Conservation (phyloP, 2,888 invertebrate species). For the Trypoxylon attenuatum region DNA sequence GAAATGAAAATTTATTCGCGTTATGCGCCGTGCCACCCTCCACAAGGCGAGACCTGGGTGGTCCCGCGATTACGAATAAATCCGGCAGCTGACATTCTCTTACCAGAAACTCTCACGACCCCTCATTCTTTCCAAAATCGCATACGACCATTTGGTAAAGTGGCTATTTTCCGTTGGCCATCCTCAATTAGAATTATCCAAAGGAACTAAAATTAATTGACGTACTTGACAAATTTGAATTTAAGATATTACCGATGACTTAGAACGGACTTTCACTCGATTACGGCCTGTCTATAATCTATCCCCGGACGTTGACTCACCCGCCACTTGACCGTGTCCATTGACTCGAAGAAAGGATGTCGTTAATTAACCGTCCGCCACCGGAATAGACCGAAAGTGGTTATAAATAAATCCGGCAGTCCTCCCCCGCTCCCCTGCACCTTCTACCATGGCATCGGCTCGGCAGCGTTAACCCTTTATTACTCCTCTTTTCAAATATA, state of each 20-base stretch:
- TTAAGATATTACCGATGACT: too few species aligned
- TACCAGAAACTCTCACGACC: neutral
- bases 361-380: slow-evolving; percentile 12
- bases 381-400: neutral
- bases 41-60: slow-evolving; percentile 20
- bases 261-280: too few species aligned
- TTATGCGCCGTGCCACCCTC: slow-evolving; percentile 24
- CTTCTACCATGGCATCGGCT: neutral
- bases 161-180: too few species aligned
- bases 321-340: neutral
- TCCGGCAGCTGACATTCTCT: slow-evolving; percentile 35
- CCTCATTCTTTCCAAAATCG: neutral
- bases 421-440: neutral
- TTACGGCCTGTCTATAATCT: too few species aligned
- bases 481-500: neutral
- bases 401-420: neutral
- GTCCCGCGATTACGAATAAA: slow-evolving; percentile 36
- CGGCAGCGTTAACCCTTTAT: neutral
- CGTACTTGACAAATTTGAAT: too few species aligned
- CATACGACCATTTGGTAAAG: too few species aligned
- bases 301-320: neutral
- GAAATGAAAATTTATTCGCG: slow-evolving; percentile 68
- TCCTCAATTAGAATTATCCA: too few species aligned
- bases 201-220: too few species aligned
- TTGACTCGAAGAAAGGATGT: slow-evolving; percentile 11